Evolutionary conservation across 2,797 vertebrate species (phyloP).

Genomic region (Onychomys leucogaster): DNA sequence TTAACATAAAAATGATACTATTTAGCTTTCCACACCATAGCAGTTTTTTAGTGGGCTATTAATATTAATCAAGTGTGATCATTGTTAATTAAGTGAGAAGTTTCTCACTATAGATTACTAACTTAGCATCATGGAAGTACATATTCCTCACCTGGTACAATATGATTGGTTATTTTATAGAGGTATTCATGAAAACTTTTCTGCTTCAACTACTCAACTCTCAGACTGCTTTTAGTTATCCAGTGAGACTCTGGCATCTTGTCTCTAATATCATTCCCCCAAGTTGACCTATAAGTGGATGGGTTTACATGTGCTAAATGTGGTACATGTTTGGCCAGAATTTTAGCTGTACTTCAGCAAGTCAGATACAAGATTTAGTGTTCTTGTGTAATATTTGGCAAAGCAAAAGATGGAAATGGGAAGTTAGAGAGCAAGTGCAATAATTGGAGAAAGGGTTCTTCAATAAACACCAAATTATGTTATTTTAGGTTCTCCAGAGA

Average conservation of each 20-base stretch:
- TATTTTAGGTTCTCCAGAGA: neutral
- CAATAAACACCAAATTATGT: neutral
- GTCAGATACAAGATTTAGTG: conserved; percentile 23
- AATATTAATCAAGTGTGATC: conserved; percentile 57
- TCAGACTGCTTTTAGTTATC: conserved; percentile 20
- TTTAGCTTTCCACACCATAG: conserved; percentile 40
- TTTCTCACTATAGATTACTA: conserved; percentile 6
- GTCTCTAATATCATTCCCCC: neutral
- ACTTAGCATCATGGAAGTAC: conserved; percentile 27
- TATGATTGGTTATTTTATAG: conserved; percentile 32
- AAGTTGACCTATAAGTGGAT: neutral
- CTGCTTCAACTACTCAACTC: conserved; percentile 25
- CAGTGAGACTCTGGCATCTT: neutral
- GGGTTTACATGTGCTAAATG: conserved; percentile 35
- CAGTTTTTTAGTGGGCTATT: conserved; percentile 7
- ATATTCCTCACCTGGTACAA: conserved; percentile 56
- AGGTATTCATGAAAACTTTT: conserved; percentile 13
- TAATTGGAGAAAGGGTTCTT: neutral
- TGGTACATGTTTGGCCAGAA: conserved; percentile 41
- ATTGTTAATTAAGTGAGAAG: conserved; percentile 57
- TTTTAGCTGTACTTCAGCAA: conserved; percentile 14
- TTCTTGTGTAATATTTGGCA: neutral
- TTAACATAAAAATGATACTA: conserved; percentile 49
- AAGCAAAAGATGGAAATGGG: conserved; percentile 23
- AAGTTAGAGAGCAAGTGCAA: neutral